Evolutionary conservation across 2,797 vertebrate genomes (phyloP).

Genomic region (Furcifer pardalis): DNA sequence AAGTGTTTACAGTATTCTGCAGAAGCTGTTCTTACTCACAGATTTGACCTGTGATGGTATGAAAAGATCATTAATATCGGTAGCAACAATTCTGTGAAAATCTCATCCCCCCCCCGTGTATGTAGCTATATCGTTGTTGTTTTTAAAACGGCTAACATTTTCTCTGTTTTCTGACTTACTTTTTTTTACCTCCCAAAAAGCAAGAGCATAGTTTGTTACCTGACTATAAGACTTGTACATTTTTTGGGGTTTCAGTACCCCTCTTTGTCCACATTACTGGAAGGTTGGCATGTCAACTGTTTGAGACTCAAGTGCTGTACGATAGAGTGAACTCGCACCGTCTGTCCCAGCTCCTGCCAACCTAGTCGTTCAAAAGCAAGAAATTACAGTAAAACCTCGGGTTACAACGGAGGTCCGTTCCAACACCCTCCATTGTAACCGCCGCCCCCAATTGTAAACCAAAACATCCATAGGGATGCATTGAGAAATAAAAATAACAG

Average conservation of each 20-base stretch:
- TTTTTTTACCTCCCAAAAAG: background rate
- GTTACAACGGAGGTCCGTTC: too few relatives aligned
- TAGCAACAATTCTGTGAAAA: background rate
- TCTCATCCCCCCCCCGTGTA: background rate
- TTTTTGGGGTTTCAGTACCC: background rate
- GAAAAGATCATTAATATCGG: background rate
- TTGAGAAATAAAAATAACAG: too few relatives aligned
- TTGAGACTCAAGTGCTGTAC: too few relatives aligned
- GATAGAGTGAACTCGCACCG: too few relatives aligned
- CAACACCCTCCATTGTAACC: too few relatives aligned
- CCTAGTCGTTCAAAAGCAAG: too few relatives aligned
- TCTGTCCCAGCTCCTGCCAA: too few relatives aligned
- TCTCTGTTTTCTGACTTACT: background rate
- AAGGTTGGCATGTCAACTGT: too few relatives aligned
- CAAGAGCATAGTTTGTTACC: background rate
- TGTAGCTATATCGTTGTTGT: background rate
- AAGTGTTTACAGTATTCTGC: too few relatives aligned
- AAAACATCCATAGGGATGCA: too few relatives aligned
- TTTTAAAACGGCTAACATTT: background rate
- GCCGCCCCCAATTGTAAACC: too few relatives aligned
- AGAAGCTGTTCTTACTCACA: background rate
- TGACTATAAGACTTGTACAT: background rate
- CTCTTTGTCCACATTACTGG: background rate
- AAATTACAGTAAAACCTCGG: too few relatives aligned
- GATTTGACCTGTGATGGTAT: background rate